These are phyloP conservation scores for Beris chalybata DNA, from an alignment of 2,888 invertebrate species.

Conservation along the genomic window DNA sequence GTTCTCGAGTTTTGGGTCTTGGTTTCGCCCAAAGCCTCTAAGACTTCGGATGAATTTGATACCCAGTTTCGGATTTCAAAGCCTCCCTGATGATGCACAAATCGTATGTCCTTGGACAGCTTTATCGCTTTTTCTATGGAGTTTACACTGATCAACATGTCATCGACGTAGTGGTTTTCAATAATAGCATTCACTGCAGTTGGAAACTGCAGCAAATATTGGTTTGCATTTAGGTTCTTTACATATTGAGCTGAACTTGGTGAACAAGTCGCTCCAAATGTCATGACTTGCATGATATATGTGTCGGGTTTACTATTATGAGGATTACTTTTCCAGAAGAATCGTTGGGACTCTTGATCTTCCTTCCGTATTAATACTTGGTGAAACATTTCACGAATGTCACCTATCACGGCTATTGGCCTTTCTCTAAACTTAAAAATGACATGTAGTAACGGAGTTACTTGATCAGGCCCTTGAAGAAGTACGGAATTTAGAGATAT, in stretches of 20 bases:
- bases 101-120: conserved; percentile 9
- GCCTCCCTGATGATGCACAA: conserved; percentile 18
- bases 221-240: conserved; percentile 37
- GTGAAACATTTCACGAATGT: conserved; percentile 42
- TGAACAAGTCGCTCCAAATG: conserved; percentile 17
- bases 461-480: conserved; percentile 47
- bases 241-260: conserved; percentile 38
- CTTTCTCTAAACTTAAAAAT: conserved; percentile 49
- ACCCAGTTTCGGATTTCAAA: conserved; percentile 41
- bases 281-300: conserved; percentile 40
- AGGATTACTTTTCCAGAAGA: conserved; percentile 43
- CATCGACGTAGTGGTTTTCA: conserved; percentile 34
- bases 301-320: conserved; percentile 30
- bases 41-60: conserved; percentile 37
- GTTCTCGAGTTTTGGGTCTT: not conserved
- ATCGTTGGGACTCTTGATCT: conserved; percentile 45
- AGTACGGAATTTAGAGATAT: conserved; percentile 45
- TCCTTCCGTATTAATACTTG: conserved; percentile 20
- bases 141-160: conserved; percentile 24
- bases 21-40: too few relatives aligned
- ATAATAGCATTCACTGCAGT: conserved; percentile 37
- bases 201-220: conserved; percentile 36
- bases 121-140: too few relatives aligned
- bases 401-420: conserved; percentile 46
- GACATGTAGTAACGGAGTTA: conserved; percentile 46